Conservation (phyloP, 2,797 vertebrate species). For the Varecia variegata region DNA sequence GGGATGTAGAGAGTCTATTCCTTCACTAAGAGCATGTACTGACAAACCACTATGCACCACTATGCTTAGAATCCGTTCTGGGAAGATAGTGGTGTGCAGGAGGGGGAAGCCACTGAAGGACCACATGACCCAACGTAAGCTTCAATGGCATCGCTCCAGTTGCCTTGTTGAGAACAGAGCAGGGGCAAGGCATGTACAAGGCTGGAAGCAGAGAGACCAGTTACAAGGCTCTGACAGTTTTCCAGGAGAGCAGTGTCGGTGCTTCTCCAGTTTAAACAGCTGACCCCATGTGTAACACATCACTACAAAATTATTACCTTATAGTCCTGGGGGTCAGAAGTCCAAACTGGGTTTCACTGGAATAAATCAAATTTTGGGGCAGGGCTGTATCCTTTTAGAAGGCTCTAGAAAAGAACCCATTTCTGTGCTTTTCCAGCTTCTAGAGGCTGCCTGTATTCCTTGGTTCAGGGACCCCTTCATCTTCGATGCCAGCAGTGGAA, state of each 20-base stretch:
- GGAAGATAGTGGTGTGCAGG: not conserved
- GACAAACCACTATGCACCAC: not conserved
- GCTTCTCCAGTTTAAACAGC: not conserved
- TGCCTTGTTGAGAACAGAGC: not conserved
- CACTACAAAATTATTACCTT: not conserved
- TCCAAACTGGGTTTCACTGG: not conserved
- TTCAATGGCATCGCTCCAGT: not conserved
- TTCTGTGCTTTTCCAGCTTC: not conserved
- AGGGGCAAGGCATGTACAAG: not conserved
- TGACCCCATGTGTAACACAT: not conserved
- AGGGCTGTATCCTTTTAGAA: not conserved
- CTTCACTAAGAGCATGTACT: not conserved
- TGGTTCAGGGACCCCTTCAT: too few relatives aligned
- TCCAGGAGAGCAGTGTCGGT: not conserved
- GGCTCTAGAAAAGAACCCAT: not conserved
- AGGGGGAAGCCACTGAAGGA: not conserved
- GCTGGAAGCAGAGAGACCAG: not conserved
- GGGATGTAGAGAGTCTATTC: not conserved
- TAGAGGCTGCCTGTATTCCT: not conserved
- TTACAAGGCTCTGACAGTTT: not conserved
- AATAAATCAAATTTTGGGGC: not conserved
- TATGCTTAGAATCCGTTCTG: not conserved
- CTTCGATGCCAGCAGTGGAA: not conserved
- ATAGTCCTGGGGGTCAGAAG: not conserved
- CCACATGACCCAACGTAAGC: not conserved